Base-by-base conservation (phyloP, 2,797 vertebrate species). In the Sphenodon punctatus region DNA sequence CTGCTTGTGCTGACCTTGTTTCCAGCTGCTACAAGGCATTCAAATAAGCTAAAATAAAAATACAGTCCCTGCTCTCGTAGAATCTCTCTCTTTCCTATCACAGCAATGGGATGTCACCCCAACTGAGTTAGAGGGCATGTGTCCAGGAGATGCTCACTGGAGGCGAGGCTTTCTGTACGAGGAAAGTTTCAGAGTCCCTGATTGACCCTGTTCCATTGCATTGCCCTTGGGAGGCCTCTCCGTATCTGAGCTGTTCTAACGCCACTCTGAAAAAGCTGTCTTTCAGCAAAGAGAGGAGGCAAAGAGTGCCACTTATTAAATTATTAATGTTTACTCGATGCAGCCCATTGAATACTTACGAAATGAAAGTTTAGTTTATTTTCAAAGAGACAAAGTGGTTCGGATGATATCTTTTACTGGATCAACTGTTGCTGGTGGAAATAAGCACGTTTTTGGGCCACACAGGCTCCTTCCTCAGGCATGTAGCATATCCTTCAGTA, bases 241-340 rank as follows among this genome's bases (percentile, higher is more conserved):
- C 11, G 22, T 39, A 63, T 49, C 60, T 36, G 58, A 53, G 19
- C 36, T 70, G 16, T 43, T 75, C 20, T 76, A 70, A 75, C 43
- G 79, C 88, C 87, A 74, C 86, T 88, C n/a, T 90, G 90, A 19
- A 58, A 88, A 80, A 92, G 86, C 86, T 76, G 86, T 77, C 25
- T 69, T 69, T 64, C 58, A 51, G 67, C 60, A 83, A 55, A 83
- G 75, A 88, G 84, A 82, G 90, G 72, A 78, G 83, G 84, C 78
- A 77, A 64, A 34, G 64, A 88, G 87, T 85, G 89, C 80, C n/a
- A 75, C 53, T 91, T 80, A 90, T 88, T 91, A 85, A 93, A 92
- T 92, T 89, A 93, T 89, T 67, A 79, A 88, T 88, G 87, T 90
- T 88, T 86, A 82, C 73, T 84, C 84, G 38, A 14, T 59, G 46